These are phyloP conservation scores for Gambusia holbrooki DNA, from an alignment of 2,113 vertebrate species.

Conservation along the genomic window DNA sequence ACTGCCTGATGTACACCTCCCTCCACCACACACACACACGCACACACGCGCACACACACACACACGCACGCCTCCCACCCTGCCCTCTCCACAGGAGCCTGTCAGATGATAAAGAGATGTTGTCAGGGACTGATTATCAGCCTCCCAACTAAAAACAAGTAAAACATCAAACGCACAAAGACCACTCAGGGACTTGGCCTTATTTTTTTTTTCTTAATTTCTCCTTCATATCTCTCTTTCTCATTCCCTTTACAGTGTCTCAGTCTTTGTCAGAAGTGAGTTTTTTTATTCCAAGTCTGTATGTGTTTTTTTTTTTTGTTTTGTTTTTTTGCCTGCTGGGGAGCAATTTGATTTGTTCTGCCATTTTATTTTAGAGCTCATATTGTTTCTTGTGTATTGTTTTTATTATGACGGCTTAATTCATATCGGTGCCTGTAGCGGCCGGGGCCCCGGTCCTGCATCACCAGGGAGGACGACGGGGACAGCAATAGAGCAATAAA, in stretches of 20 bases:
- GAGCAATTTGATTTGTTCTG: slow-evolving; percentile 64
- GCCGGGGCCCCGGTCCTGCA: slow-evolving; percentile 42
- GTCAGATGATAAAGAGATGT: slow-evolving; percentile 72
- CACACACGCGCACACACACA: slow-evolving; percentile 7
- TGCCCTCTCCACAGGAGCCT: slow-evolving; percentile 35
- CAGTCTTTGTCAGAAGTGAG: slow-evolving; percentile 32
- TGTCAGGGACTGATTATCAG: slow-evolving; percentile 69
- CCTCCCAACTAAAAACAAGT: slow-evolving; percentile 68
- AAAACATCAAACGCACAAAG: slow-evolving; percentile 60
- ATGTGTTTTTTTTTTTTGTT: slow-evolving; percentile 2
- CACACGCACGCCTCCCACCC: slow-evolving; percentile 14
- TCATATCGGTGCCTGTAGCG: slow-evolving; percentile 66
- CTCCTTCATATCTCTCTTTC: slow-evolving; percentile 21
- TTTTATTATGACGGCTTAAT: slow-evolving; percentile 70
- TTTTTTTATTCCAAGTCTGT: slow-evolving; percentile 1
- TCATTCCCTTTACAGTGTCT: slow-evolving; percentile 35
- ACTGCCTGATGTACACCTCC: slow-evolving; percentile 19
- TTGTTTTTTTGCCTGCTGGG: slow-evolving; percentile 43
- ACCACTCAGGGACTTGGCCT: slow-evolving; percentile 58
- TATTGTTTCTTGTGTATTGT: slow-evolving; percentile 67
- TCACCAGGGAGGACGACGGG: slow-evolving; percentile 34
- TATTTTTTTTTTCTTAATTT: slow-evolving; percentile 33
- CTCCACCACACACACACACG: background rate
- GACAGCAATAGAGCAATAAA: slow-evolving; percentile 58
- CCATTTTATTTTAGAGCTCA: slow-evolving; percentile 70